Evolutionary conservation across 2,113 vertebrate genomes (phyloP).

Genomic region (Ahaetulla prasina): DNA sequence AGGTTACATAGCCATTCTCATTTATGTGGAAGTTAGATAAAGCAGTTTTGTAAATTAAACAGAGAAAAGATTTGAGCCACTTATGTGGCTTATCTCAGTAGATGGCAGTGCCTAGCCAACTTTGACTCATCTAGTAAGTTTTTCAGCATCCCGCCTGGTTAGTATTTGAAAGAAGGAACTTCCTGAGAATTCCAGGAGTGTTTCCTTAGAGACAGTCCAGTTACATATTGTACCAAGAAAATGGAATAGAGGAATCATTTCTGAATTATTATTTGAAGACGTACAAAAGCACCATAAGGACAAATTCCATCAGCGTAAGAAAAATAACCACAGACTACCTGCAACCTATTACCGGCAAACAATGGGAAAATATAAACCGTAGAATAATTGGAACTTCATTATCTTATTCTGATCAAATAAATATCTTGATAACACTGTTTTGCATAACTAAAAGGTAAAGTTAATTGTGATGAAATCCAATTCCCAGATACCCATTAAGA

Average conservation of each 20-base stretch:
- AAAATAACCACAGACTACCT: neutral
- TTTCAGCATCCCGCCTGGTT: neutral
- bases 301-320: neutral
- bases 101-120: neutral
- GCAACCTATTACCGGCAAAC: neutral
- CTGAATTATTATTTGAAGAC: neutral
- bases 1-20: neutral
- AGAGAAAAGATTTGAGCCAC: neutral
- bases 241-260: neutral
- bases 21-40: neutral
- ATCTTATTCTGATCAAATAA: constrained; percentile 9
- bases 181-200: neutral
- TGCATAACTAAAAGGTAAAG: neutral
- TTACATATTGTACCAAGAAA: neutral
- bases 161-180: neutral
- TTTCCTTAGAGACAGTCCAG: neutral
- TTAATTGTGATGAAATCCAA: neutral
- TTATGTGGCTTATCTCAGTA: neutral
- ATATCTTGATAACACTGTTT: neutral
- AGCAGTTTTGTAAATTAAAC: neutral
- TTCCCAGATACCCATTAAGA: neutral
- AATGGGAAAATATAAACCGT: neutral
- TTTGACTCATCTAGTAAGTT: neutral
- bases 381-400: constrained; percentile 13
- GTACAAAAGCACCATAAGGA: neutral